A percentile compares a stretch with the other conserved stretches of the same genome.
Evolutionary conservation across 2,113 vertebrate genomes (phyloP).

Genomic region (Eulemur macaco): DNA sequence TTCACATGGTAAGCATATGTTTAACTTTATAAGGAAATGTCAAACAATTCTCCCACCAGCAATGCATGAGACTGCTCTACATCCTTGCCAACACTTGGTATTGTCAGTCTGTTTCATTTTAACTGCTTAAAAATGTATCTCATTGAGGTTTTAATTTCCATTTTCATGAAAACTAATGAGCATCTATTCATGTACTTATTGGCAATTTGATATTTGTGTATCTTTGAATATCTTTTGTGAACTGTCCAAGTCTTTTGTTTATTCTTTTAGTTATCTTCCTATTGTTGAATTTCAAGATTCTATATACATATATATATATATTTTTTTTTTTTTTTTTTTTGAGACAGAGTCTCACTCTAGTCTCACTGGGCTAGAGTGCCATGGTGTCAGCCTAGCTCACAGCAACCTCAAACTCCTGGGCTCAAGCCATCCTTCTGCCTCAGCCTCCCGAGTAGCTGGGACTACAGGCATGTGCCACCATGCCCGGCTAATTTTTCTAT

Average conservation of each 20-base stretch:
- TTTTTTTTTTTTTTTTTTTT: too few relatives aligned
- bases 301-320: background rate
- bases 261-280: background rate
- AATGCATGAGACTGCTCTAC: background rate
- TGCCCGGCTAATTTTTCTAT: too few relatives aligned
- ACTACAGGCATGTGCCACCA: too few relatives aligned
- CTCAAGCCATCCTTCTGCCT: too few relatives aligned
- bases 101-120: background rate
- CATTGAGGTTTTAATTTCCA: background rate
- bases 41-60: background rate
- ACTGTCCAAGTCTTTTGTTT: background rate
- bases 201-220: background rate
- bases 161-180: background rate
- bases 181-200: background rate
- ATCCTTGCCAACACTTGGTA: background rate
- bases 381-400: too few relatives aligned
- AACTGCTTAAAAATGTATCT: background rate
- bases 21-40: background rate
- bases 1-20: background rate
- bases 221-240: background rate
- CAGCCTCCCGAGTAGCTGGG: too few relatives aligned
- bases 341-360: too few relatives aligned
- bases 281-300: constrained; percentile 8
- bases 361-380: too few relatives aligned
- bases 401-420: too few relatives aligned